These are phyloP conservation scores for Heterotis niloticus DNA, from an alignment of 2,113 vertebrate genomes.

Conservation along the genomic window DNA sequence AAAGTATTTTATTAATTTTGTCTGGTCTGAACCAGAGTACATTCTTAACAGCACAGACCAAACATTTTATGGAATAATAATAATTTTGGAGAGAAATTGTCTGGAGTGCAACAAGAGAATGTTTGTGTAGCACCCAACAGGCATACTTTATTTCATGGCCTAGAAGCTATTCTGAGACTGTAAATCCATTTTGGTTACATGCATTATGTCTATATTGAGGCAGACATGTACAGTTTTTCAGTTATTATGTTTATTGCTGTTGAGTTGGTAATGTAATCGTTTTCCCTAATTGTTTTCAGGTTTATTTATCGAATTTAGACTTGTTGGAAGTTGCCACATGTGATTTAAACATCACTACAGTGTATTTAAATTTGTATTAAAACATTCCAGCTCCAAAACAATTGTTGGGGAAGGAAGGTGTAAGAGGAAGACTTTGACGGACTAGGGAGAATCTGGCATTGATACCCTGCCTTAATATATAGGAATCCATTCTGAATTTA, in stretches of 20 bases:
- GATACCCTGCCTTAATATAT: neutral
- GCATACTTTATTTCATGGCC: too few relatives aligned
- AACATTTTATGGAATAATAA: neutral
- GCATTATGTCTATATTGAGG: conserved; percentile 7
- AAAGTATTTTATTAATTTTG: too few relatives aligned
- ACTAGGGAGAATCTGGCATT: conserved; percentile 13
- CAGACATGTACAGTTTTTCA: neutral
- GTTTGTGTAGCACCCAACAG: neutral
- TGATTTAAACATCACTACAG: conserved; percentile 7
- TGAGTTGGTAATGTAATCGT: neutral
- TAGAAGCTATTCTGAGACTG: neutral
- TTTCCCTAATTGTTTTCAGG: neutral
- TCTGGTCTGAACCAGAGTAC: neutral
- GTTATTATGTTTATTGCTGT: neutral
- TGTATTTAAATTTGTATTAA: conserved; percentile 18
- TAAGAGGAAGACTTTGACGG: conserved; percentile 7
- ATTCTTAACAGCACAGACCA: neutral
- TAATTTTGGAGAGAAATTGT: neutral
- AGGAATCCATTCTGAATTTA: neutral
- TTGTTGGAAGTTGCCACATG: neutral
- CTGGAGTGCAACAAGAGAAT: too few relatives aligned
- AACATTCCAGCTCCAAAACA: conserved; percentile 22
- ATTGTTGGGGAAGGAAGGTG: conserved; percentile 50
- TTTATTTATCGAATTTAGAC: neutral
- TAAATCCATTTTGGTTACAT: conserved; percentile 7